A percentile compares a stretch with the other conserved stretches of the same genome.
Conservation (phyloP, 2,888 invertebrate genomes). For the Trichacis sp. region DNA sequence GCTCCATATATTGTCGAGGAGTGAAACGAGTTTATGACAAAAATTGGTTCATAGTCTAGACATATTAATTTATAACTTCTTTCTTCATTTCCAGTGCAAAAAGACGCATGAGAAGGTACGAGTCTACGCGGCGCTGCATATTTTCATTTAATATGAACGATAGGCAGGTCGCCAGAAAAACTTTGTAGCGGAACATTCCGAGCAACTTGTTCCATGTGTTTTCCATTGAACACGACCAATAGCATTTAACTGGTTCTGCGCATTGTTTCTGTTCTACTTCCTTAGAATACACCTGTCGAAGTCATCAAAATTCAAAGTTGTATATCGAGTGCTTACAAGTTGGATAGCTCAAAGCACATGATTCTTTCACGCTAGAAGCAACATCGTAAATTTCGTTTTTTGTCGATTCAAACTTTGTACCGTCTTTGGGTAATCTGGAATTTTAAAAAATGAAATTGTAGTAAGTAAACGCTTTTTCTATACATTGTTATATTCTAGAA, state of each 20-base stretch:
- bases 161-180: conserved; percentile 50
- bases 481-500: too few species aligned
- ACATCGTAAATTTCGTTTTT: conserved; percentile 67
- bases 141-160: conserved; percentile 24
- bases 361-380: conserved; percentile 65
- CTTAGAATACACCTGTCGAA: background rate
- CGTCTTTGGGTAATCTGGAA: conserved; percentile 58
- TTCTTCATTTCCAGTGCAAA: conserved; percentile 15
- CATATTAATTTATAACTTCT: conserved; percentile 24
- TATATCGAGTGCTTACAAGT: conserved; percentile 67
- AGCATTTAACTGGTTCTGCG: conserved; percentile 14
- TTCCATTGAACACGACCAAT: conserved; percentile 1
- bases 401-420: conserved; percentile 54
- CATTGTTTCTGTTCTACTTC: background rate
- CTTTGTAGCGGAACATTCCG: conserved; percentile 25
- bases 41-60: background rate
- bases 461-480: too few species aligned
- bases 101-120: conserved; percentile 15
- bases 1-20: background rate
- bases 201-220: conserved; percentile 9
- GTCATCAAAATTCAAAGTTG: conserved; percentile 54
- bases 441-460: conserved; percentile 3
- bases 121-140: conserved; percentile 26
- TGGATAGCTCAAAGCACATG: conserved; percentile 70
- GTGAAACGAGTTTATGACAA: background rate